Evolutionary conservation across 2,113 vertebrate genomes (phyloP).

Genomic region (Thamnaconus septentrionalis): DNA sequence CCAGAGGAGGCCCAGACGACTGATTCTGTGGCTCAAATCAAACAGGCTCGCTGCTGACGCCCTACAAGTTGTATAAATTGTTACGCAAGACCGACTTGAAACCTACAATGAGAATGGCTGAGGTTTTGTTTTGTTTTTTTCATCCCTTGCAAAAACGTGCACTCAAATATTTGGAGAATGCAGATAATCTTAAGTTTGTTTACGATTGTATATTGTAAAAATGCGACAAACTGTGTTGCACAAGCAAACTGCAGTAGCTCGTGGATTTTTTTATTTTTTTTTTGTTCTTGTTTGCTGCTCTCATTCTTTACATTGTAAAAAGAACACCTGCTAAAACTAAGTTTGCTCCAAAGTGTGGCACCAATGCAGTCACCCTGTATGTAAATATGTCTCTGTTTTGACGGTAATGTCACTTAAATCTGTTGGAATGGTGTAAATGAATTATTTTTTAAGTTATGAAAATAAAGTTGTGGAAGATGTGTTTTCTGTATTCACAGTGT

Average conservation of each 20-base stretch:
- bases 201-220: conserved; percentile 8
- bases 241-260: conserved; percentile 18
- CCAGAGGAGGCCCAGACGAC: background rate
- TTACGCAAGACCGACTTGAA: conserved; percentile 1
- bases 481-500: background rate
- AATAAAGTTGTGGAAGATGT: conserved; percentile 45
- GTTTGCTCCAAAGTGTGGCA: conserved; percentile 8
- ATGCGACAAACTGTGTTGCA: conserved; percentile 16
- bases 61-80: background rate
- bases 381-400: conserved; percentile 40
- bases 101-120: background rate
- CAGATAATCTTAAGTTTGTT: conserved; percentile 6
- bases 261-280: conserved; percentile 21
- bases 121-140: background rate
- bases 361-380: conserved; percentile 7
- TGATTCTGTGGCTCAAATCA: background rate
- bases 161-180: background rate
- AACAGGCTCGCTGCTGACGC: background rate
- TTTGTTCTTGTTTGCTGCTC: no score
- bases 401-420: conserved; percentile 1
- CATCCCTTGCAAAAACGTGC: conserved; percentile 13
- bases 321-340: background rate
- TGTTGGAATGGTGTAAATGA: conserved; percentile 40
- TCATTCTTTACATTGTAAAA: conserved; percentile 7
- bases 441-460: conserved; percentile 35